phyloP scores from a whole-genome alignment of 2,113 vertebrate genomes.

The Ptilorrhoa leucosticta region DNA sequence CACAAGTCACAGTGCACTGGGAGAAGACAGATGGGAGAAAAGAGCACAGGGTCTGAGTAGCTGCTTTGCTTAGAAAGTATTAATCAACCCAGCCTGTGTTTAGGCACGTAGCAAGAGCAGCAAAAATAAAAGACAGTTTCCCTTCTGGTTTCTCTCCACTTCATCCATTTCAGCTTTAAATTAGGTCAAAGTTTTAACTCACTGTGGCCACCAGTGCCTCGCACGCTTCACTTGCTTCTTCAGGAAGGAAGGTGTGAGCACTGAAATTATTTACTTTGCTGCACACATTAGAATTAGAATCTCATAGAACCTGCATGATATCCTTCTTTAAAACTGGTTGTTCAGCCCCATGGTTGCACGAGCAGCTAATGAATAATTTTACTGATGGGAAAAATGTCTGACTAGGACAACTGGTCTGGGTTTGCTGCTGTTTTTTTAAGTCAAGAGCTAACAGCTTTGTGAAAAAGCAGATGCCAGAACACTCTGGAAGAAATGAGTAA shows the following conservation, averaged over 20 bases:
- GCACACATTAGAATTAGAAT: background rate
- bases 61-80: background rate
- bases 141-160: conserved; percentile 59
- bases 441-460: conserved; percentile 5
- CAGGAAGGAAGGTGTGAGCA: conserved; percentile 43
- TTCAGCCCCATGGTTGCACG: background rate
- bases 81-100: background rate
- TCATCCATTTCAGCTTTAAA: conserved; percentile 73
- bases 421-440: background rate
- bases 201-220: conserved; percentile 49
- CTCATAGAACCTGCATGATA: background rate
- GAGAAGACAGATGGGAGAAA: background rate
- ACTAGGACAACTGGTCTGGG: background rate
- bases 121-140: conserved; percentile 5
- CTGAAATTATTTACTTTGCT: conserved; percentile 15
- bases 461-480: background rate
- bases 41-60: background rate
- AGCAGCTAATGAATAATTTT: conserved; percentile 8
- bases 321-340: background rate
- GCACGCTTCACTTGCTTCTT: conserved; percentile 79
- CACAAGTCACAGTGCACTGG: conserved; percentile 93
- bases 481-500: background rate
- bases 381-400: background rate
- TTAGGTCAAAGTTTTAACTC: conserved; percentile 76
- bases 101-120: background rate